Base-by-base conservation (phyloP, 2,113 vertebrate genomes). In the Anarhynchus alexandrinus region DNA sequence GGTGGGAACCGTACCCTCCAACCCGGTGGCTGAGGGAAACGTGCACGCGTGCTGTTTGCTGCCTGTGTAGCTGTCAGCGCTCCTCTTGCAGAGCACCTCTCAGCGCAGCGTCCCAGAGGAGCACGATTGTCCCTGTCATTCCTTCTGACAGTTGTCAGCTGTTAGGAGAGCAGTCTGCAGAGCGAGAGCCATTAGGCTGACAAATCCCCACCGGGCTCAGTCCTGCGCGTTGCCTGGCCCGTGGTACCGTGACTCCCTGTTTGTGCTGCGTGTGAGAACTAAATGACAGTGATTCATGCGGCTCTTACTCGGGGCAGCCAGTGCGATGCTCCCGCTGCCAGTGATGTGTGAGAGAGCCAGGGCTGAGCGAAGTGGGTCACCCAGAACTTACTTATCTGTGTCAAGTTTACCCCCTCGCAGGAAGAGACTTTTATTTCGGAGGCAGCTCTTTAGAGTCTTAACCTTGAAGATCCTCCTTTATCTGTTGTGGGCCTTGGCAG, bases 51-150 rank as follows among this genome's bases (percentile, higher is more conserved):
- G 23, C 54, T 55, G 3, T 38, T 25, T 65, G 38, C 14, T 65
- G 55, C 71, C 74, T 3, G 0, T 18, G 13, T 7, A 27, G 51
- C 57, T 74, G n/a, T 45, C 38, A 45, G 49, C 3, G 1, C 32
- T 76, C 20, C 29, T 82, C 20, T 22, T 15, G 5, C 38, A 52
- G 30, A 8, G 15, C 36, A 36, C 7, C 32, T 80, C 19, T 18
- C 11, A 12, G 32, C 55, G 52, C 82, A 83, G 73, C 36, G 30
- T 47, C 73, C 72, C 49, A 20, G 23, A 43, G 57, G 57, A 89
- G 27, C n/a, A 62, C 22, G 12, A 6, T 29, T 69, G 20, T 88
- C 58, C 73, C 62, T 47, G 57, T 55, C 72, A 45, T 65, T 71
- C 57, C 73, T 61, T 30, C 30, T 69, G 90, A 34, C 8, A 34